Percentiles rank a stretch among this genome's conserved stretches.
Evolutionary conservation across 2,113 vertebrate genomes (phyloP).

Genomic region (Dendrocopos noguchii): DNA sequence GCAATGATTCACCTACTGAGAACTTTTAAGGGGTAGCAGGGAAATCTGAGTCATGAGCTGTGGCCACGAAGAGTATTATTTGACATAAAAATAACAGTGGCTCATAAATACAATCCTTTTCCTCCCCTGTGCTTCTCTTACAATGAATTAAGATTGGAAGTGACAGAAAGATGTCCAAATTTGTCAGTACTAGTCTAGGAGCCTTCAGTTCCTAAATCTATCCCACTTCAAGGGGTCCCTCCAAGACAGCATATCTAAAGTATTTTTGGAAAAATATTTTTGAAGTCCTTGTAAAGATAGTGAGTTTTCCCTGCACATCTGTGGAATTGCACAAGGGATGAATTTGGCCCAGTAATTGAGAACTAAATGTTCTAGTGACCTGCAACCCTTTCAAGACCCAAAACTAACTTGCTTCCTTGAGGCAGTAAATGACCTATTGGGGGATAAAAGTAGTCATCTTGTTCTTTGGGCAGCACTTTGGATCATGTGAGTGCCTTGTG

Average conservation of each 20-base stretch:
- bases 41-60: not conserved
- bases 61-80: not conserved
- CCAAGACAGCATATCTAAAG: not conserved
- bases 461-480: not conserved
- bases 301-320: not conserved
- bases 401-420: not conserved
- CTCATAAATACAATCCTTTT: not conserved
- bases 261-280: not conserved
- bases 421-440: not conserved
- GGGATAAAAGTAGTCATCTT: not conserved
- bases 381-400: not conserved
- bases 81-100: not conserved
- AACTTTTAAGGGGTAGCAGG: not conserved
- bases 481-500: not conserved
- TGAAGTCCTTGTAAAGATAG: not conserved
- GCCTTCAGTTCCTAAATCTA: not conserved
- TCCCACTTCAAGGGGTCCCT: not conserved
- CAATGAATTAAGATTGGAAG: not conserved
- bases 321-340: not conserved
- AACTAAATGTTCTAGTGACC: not conserved
- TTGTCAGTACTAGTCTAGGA: not conserved
- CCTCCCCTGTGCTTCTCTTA: not conserved
- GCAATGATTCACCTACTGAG: not conserved
- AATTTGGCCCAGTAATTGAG: not conserved
- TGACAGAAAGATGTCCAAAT: not conserved